Conservation (phyloP, 1,140 invertebrate genomes). For the Bradynema listronoti region DNA sequence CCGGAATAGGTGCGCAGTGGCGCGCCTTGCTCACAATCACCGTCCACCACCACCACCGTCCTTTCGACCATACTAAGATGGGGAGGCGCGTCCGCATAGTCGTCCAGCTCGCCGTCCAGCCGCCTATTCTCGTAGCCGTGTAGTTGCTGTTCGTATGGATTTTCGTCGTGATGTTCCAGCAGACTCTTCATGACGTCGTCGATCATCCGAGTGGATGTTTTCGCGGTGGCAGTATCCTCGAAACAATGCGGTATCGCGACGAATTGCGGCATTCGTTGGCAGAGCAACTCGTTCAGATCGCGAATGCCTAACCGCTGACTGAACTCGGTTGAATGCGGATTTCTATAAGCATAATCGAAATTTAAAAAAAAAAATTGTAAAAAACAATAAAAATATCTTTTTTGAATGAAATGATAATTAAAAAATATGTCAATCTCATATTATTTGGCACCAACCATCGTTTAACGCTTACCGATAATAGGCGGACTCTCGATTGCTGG, state of each 20-base stretch:
- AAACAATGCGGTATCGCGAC: slow-evolving; percentile 37
- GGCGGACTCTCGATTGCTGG: slow-evolving; percentile 7
- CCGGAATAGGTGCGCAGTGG: no score
- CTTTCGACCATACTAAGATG: no score
- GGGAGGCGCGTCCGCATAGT: no score
- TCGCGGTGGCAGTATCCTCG: neutral
- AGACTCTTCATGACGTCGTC: no score
- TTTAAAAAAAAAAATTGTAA: slow-evolving; percentile 42
- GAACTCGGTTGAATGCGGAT: slow-evolving; percentile 74
- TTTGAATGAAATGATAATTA: neutral
- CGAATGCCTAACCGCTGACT: slow-evolving; percentile 73
- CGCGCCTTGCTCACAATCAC: no score
- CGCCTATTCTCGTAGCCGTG: no score
- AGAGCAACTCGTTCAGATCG: slow-evolving; percentile 65
- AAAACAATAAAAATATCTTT: neutral
- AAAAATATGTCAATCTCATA: neutral
- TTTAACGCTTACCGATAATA: slow-evolving; percentile 20
- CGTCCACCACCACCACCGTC: no score
- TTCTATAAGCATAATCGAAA: slow-evolving; percentile 61
- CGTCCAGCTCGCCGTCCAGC: no score
- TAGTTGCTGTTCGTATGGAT: slow-evolving; percentile 10
- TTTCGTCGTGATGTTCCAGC: neutral
- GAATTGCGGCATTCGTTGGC: slow-evolving; percentile 35
- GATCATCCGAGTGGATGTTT: neutral
- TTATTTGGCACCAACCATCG: neutral